Evolutionary conservation across 2,888 invertebrate genomes (phyloP).

Genomic region (Aquatica leii): DNA sequence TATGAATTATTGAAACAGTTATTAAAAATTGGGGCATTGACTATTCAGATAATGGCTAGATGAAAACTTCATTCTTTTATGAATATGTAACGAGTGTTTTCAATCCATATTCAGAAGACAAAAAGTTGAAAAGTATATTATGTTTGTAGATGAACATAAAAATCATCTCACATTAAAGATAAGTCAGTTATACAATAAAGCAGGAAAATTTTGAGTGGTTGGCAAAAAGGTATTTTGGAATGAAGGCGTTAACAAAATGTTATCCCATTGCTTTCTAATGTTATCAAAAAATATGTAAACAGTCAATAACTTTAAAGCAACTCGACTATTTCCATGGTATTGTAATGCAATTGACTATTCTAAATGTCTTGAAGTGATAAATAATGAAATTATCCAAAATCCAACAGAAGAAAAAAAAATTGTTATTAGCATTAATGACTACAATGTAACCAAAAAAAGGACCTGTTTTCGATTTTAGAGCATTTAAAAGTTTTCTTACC

Average conservation of each 20-base stretch:
- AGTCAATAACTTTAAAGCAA: constrained; percentile 2
- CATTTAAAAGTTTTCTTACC: constrained; percentile 9
- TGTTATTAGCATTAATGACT: background rate
- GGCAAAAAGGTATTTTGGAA: background rate
- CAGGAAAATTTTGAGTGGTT: background rate
- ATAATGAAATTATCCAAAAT: constrained; percentile 4
- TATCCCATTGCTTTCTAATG: background rate
- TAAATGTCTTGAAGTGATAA: background rate
- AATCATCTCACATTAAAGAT: constrained; percentile 8
- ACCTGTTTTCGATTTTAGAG: constrained; percentile 8
- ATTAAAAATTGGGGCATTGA: background rate
- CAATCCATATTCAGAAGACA: background rate
- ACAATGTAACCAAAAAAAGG: background rate
- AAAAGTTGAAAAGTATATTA: background rate
- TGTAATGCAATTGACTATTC: background rate
- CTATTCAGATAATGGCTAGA: no score
- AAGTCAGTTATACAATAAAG: background rate
- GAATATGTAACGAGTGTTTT: background rate
- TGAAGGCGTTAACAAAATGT: background rate
- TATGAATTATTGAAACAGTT: background rate
- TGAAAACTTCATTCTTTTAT: background rate
- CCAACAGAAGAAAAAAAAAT: background rate
- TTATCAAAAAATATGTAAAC: constrained; percentile 6
- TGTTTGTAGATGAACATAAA: constrained; percentile 5
- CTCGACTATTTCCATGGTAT: background rate